Evolutionary conservation across 2,888 invertebrate species (phyloP).

Genomic region (Stenoptilia bipunctidactyla): DNA sequence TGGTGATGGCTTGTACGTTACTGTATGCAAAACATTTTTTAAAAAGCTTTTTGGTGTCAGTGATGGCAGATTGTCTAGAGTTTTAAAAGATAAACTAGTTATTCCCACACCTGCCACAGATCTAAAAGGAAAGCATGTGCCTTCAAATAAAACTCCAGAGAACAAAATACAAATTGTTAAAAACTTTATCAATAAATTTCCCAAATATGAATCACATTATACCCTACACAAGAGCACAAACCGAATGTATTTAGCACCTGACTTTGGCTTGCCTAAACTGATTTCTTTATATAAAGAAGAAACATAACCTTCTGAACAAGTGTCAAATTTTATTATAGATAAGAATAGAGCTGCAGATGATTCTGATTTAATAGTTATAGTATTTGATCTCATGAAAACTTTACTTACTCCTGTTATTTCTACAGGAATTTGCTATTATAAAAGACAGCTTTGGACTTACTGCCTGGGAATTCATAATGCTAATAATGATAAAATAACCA

Average conservation of each 20-base stretch:
- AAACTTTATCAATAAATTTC: constrained; percentile 15
- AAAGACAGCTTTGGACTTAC: constrained; percentile 16
- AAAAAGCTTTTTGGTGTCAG: constrained; percentile 12
- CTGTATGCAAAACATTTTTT: constrained; percentile 11
- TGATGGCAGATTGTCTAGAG: constrained; percentile 13
- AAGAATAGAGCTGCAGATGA: constrained; percentile 9
- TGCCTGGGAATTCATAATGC: constrained; percentile 14
- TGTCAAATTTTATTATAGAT: constrained; percentile 11
- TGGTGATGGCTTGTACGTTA: constrained; percentile 5
- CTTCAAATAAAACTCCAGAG: constrained; percentile 15
- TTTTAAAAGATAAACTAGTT: constrained; percentile 12
- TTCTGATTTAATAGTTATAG: constrained; percentile 12
- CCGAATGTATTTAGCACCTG: constrained; percentile 7
- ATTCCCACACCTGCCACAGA: constrained; percentile 9
- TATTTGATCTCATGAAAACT: constrained; percentile 18
- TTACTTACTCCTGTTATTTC: constrained; percentile 15
- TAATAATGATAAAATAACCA: constrained; percentile 14
- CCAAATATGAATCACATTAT: constrained; percentile 14
- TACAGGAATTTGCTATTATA: constrained; percentile 20
- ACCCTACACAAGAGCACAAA: constrained; percentile 11
- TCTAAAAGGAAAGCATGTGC: constrained; percentile 14
- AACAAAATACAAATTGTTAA: constrained; percentile 11
- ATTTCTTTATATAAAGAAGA: constrained; percentile 9
- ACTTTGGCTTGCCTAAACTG: constrained; percentile 7
- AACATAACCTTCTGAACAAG: constrained; percentile 3